Conservation (phyloP, 2,113 vertebrate species). For the Aleadryas rufinucha region DNA sequence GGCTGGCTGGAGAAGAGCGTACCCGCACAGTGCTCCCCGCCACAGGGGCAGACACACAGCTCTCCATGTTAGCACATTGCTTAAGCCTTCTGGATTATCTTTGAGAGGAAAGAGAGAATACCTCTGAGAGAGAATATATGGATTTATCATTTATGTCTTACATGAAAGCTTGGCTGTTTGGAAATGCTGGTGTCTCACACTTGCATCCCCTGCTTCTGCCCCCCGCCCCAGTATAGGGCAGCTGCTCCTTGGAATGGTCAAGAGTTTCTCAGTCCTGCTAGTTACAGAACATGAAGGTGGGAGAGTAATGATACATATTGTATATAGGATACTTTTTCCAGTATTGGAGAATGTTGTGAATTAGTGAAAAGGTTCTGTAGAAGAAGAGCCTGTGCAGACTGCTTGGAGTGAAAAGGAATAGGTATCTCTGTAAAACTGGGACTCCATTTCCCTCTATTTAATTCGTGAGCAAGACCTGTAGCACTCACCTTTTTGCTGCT, state of each 20-base stretch:
- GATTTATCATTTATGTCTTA: neutral
- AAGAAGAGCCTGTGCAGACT: neutral
- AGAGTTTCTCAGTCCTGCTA: neutral
- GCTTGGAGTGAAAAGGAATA: neutral
- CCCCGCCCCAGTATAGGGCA: fast-evolving
- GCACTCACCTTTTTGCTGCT: neutral
- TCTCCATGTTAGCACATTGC: neutral
- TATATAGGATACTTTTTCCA: neutral
- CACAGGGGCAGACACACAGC: neutral
- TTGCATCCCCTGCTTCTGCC: neutral
- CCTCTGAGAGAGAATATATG: neutral
- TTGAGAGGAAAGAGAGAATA: neutral
- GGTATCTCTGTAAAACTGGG: neutral
- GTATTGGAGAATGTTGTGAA: neutral
- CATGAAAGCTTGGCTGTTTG: neutral
- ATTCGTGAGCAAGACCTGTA: neutral
- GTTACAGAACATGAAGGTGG: neutral
- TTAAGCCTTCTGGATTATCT: neutral
- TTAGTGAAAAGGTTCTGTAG: neutral
- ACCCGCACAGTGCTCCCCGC: fast-evolving
- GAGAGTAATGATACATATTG: neutral
- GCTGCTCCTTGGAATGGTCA: neutral
- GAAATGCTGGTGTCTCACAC: neutral
- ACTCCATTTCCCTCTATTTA: neutral
- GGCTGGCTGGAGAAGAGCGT: neutral